Percentiles rank a stretch among this genome's conserved stretches.
These are phyloP conservation scores for Incurvaria masculella DNA, from an alignment of 2,888 invertebrate genomes.

Conservation along the genomic window DNA sequence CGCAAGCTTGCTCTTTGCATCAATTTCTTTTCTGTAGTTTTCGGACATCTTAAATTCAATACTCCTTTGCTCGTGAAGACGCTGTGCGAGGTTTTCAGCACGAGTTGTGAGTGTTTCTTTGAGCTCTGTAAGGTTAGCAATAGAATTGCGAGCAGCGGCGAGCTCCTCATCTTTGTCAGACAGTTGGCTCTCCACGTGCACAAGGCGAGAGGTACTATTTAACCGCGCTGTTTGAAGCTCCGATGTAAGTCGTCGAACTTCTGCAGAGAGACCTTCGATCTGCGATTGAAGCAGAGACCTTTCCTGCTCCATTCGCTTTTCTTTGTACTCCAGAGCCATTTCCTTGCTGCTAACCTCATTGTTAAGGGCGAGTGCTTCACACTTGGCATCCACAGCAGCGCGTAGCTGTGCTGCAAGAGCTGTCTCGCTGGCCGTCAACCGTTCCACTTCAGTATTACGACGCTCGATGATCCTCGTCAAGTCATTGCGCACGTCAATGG, in stretches of 20 bases:
- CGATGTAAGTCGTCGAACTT: conserved; percentile 72
- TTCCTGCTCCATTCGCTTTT: conserved; percentile 83
- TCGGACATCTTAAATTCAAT: conserved; percentile 72
- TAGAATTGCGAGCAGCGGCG: conserved; percentile 65
- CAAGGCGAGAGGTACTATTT: conserved; percentile 61
- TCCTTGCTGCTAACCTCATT: conserved; percentile 82
- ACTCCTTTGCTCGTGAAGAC: conserved; percentile 71
- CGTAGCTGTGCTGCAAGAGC: conserved; percentile 72
- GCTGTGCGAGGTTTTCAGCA: conserved; percentile 66
- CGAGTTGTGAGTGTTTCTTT: conserved; percentile 65
- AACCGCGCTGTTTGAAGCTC: conserved; percentile 75
- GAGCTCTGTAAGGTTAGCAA: conserved; percentile 64
- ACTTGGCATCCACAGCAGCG: conserved; percentile 74
- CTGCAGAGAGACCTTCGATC: conserved; percentile 73
- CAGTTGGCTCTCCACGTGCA: conserved; percentile 71
- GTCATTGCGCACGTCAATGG: conserved; percentile 73
- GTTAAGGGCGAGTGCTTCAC: conserved; percentile 74
- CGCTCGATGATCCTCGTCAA: conserved; percentile 68
- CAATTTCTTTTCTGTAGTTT: conserved; percentile 74
- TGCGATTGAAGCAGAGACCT: conserved; percentile 71
- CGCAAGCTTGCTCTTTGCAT: conserved; percentile 80
- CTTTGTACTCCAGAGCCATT: conserved; percentile 73
- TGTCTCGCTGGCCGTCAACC: conserved; percentile 65
- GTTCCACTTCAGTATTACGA: conserved; percentile 69
- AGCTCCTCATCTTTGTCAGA: conserved; percentile 79